These are phyloP conservation scores for Drosophila parabipectinata DNA, from an alignment of 1,140 invertebrate genomes.

Conservation along the genomic window DNA sequence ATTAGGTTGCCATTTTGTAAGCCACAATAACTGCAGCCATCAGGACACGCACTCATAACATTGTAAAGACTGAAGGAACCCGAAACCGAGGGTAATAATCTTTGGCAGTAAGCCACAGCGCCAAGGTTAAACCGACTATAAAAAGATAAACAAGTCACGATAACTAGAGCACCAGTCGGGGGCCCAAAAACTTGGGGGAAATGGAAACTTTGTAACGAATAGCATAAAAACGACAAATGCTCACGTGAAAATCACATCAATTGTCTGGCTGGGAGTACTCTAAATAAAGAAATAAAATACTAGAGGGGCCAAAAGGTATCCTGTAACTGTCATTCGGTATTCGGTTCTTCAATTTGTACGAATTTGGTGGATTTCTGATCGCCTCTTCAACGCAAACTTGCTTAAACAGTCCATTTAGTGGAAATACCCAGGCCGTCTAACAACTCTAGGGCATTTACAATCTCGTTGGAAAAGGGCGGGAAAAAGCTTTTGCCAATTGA, in stretches of 20 bases:
- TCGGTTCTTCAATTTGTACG: not conserved
- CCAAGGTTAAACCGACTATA: constrained; percentile 74
- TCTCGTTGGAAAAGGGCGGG: constrained; percentile 11
- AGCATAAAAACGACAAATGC: constrained; percentile 53
- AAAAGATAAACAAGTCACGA: constrained; percentile 71
- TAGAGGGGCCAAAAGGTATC: not conserved
- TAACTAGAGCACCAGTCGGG: constrained; percentile 39
- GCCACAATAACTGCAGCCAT: constrained; percentile 64
- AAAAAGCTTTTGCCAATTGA: constrained; percentile 62
- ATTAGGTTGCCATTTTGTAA: constrained; percentile 76
- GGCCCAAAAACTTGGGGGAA: not conserved
- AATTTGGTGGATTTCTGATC: not conserved
- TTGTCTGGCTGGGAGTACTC: constrained; percentile 61
- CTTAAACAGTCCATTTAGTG: not conserved
- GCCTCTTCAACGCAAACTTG: not conserved
- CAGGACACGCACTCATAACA: constrained; percentile 70
- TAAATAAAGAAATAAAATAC: constrained; percentile 40
- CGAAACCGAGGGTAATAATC: constrained; percentile 55
- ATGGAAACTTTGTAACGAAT: not conserved
- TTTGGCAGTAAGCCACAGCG: constrained; percentile 55
- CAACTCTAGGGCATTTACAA: constrained; percentile 36
- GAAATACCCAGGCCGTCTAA: constrained; percentile 2
- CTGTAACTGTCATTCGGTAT: too few species aligned
- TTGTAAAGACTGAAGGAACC: constrained; percentile 40
- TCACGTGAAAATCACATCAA: constrained; percentile 83